Evolutionary conservation across 2,888 invertebrate genomes (phyloP).

Genomic region (Harpalus rubripes): DNA sequence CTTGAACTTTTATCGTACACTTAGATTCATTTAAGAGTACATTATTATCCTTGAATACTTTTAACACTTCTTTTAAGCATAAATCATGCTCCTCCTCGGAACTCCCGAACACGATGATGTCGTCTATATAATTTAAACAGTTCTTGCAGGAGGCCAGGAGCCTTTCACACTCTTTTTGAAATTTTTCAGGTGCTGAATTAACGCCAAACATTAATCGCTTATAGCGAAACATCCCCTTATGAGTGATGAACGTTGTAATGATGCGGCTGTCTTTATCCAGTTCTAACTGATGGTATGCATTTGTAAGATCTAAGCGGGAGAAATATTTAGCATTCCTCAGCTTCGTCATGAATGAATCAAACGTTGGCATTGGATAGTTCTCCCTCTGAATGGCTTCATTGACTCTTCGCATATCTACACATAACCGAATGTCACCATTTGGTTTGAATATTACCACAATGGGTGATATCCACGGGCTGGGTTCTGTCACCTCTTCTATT

Average conservation of each 20-base stretch:
- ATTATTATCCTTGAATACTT: slow-evolving; percentile 69
- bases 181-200: slow-evolving; percentile 72
- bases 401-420: slow-evolving; percentile 70
- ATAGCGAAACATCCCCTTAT: slow-evolving; percentile 71
- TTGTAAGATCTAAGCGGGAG: no score
- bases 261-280: no score
- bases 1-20: slow-evolving; percentile 67
- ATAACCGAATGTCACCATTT: slow-evolving; percentile 72
- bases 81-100: no score
- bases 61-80: slow-evolving; percentile 69
- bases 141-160: slow-evolving; percentile 71
- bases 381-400: slow-evolving; percentile 70
- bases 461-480: slow-evolving; percentile 73
- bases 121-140: slow-evolving; percentile 70
- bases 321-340: slow-evolving; percentile 58
- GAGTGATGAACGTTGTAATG: slow-evolving; percentile 67
- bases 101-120: no score
- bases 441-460: slow-evolving; percentile 72
- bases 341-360: slow-evolving; percentile 70
- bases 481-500: slow-evolving; percentile 71
- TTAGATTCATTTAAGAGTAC: slow-evolving; percentile 72
- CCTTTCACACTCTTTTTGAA: slow-evolving; percentile 71
- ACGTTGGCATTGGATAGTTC: slow-evolving; percentile 71
- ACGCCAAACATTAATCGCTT: slow-evolving; percentile 75
- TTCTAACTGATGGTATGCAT: no score